Percentiles rank a stretch among this genome's conserved stretches.
Evolutionary conservation across 2,113 vertebrate species (phyloP).

Genomic region (Psettodes erumei): DNA sequence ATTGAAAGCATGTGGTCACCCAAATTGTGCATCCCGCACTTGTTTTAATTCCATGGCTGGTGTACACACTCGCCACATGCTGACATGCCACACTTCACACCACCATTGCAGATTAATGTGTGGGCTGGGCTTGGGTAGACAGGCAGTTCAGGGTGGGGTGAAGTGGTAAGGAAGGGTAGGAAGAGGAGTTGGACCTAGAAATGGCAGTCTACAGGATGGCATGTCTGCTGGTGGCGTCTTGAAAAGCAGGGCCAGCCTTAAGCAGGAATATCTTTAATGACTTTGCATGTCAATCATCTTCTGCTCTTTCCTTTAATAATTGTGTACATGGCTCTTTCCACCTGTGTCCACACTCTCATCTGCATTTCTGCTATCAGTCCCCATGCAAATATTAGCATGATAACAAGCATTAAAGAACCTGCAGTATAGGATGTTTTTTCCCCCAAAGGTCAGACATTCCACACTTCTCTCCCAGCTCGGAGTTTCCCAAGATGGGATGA

Average conservation of each 20-base stretch:
- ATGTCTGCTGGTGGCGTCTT: slow-evolving; percentile 27
- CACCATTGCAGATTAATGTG: slow-evolving; percentile 65
- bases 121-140: slow-evolving; percentile 47
- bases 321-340: slow-evolving; percentile 20
- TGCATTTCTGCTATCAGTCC: slow-evolving; percentile 43
- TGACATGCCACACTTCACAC: slow-evolving; percentile 37
- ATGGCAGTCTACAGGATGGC: slow-evolving; percentile 57
- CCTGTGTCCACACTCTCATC: slow-evolving; percentile 47
- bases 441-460: slow-evolving; percentile 64
- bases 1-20: slow-evolving; percentile 1
- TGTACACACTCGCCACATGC: slow-evolving; percentile 60
- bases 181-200: slow-evolving; percentile 72
- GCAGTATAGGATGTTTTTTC: neutral
- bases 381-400: slow-evolving; percentile 3
- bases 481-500: slow-evolving; percentile 41
- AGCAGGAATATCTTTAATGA: slow-evolving; percentile 32
- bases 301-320: slow-evolving; percentile 4
- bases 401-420: slow-evolving; percentile 27
- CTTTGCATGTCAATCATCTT: neutral
- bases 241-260: slow-evolving; percentile 2
- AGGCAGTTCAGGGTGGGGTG: neutral
- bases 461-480: slow-evolving; percentile 50
- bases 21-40: slow-evolving; percentile 12
- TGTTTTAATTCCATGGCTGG: slow-evolving; percentile 48
- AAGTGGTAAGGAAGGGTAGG: neutral